Evolutionary conservation across 2,113 vertebrate species (phyloP).

Genomic region (Actinemys pallida): DNA sequence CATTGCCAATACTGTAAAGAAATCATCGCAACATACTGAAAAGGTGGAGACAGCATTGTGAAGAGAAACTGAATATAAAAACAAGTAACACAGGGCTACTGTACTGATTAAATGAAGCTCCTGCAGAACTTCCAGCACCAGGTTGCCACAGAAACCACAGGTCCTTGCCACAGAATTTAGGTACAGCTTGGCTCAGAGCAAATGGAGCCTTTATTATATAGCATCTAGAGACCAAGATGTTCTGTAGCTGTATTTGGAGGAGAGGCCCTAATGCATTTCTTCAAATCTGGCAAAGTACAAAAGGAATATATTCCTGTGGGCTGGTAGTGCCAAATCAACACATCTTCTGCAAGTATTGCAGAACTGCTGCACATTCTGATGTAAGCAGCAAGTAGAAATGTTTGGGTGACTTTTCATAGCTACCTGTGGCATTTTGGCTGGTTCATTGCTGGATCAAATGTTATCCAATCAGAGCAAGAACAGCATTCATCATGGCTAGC

Average conservation of each 20-base stretch:
- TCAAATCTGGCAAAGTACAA: neutral
- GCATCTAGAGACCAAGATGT: neutral
- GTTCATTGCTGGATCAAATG: conserved; percentile 27
- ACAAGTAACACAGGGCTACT: neutral
- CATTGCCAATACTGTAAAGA: neutral
- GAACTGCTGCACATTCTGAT: conserved; percentile 5
- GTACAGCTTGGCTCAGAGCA: neutral
- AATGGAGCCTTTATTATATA: neutral
- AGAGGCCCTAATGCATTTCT: neutral
- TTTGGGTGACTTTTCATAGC: neutral
- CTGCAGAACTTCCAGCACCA: neutral
- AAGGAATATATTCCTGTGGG: neutral
- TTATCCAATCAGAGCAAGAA: conserved; percentile 51
- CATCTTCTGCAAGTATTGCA: neutral
- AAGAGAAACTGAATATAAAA: neutral
- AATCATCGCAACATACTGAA: neutral
- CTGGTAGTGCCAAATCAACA: neutral
- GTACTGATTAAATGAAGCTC: neutral
- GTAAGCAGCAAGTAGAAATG: conserved; percentile 1
- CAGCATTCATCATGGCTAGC: conserved; percentile 21
- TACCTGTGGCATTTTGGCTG: conserved; percentile 70
- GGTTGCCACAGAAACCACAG: neutral
- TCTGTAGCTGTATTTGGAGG: fast-evolving
- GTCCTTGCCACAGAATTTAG: neutral
- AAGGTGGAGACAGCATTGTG: neutral